These are phyloP conservation scores for Chaetura pelagica DNA, from an alignment of 2,113 vertebrate species.

Conservation along the genomic window DNA sequence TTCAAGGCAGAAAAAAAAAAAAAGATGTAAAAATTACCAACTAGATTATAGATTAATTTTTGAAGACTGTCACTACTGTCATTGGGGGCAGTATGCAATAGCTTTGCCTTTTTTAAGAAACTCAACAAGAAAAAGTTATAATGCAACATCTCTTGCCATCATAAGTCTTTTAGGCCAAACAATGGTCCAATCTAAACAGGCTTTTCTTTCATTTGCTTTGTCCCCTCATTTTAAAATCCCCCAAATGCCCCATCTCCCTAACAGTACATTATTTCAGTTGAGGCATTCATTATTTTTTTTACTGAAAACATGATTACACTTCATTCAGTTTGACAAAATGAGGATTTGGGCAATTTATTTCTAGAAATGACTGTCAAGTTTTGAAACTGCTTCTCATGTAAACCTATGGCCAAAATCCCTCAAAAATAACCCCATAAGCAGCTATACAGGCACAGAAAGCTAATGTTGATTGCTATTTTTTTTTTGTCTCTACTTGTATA, in stretches of 20 bases:
- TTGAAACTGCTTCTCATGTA: not conserved
- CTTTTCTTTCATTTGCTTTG: not conserved
- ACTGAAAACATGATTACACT: not conserved
- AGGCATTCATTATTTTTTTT: not conserved
- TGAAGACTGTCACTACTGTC: not conserved
- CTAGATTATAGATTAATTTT: not conserved
- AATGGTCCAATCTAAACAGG: not conserved
- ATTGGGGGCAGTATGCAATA: not conserved
- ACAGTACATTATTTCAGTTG: not conserved
- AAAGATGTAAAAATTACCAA: not conserved
- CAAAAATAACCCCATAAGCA: accelerated
- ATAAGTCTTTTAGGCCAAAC: not conserved
- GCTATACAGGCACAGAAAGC: not conserved
- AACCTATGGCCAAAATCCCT: not conserved
- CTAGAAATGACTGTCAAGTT: not conserved
- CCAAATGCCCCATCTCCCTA: not conserved
- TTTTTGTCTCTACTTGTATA: not conserved
- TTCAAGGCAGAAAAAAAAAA: not conserved
- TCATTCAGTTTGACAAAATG: not conserved
- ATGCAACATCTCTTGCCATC: not conserved
- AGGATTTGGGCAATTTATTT: not conserved
- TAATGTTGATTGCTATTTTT: not conserved
- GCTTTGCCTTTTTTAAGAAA: not conserved
- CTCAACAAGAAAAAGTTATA: not conserved
- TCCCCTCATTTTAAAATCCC: not conserved